Evolutionary conservation across 2,888 invertebrate genomes (phyloP).

Genomic region (Loripinus fragilis): DNA sequence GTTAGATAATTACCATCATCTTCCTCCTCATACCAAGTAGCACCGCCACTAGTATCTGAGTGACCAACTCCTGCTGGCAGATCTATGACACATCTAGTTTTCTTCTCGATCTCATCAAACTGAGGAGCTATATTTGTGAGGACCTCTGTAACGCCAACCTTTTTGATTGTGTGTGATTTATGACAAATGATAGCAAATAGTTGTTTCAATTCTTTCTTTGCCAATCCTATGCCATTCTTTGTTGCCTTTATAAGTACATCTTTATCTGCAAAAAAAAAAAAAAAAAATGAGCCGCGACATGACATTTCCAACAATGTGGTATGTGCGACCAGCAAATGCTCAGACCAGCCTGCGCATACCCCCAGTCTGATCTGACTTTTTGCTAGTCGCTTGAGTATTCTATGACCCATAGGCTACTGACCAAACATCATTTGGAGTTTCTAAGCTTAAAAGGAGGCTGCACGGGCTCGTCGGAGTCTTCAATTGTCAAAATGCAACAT

Average conservation of each 20-base stretch:
- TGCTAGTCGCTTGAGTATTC: too few relatives aligned
- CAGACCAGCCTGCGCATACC: too few relatives aligned
- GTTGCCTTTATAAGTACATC: slow-evolving; percentile 27
- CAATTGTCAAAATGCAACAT: too few relatives aligned
- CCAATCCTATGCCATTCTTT: slow-evolving; percentile 14
- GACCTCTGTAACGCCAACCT: slow-evolving; percentile 36
- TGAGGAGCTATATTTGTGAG: slow-evolving; percentile 25
- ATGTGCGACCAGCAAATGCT: too few relatives aligned
- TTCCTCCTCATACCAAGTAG: not conserved
- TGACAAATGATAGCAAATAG: slow-evolving; percentile 11
- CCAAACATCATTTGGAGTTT: too few relatives aligned
- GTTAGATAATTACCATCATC: not conserved
- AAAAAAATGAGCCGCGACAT: too few relatives aligned
- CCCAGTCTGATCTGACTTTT: too few relatives aligned
- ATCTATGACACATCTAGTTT: slow-evolving; percentile 42
- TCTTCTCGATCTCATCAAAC: slow-evolving; percentile 37
- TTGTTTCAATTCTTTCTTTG: slow-evolving; percentile 25
- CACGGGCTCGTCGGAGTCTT: too few relatives aligned
- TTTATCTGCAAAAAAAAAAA: slow-evolving; percentile 18
- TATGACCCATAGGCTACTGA: too few relatives aligned
- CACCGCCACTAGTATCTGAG: not conserved
- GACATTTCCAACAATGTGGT: too few relatives aligned
- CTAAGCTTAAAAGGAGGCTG: too few relatives aligned
- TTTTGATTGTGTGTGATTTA: slow-evolving; percentile 29
- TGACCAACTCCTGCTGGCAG: not conserved